These are phyloP conservation scores for Arnoldichthys spilopterus DNA, from an alignment of 2,797 vertebrate species.

Conservation along the genomic window DNA sequence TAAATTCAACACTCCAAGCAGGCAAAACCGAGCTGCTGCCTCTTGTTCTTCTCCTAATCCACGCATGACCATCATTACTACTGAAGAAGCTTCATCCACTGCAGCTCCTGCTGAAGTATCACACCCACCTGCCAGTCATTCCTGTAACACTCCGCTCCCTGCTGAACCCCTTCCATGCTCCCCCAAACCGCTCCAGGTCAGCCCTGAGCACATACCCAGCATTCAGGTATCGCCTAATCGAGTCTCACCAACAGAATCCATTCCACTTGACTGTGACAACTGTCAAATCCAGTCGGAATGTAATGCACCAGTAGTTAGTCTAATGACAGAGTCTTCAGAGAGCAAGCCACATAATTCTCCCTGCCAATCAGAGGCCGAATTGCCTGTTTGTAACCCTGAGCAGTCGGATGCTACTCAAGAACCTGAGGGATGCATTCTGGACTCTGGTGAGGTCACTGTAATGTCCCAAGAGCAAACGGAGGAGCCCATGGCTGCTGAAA, in stretches of 20 bases:
- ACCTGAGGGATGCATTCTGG: constrained; percentile 4
- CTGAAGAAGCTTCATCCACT: constrained; percentile 42
- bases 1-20: constrained; percentile 50
- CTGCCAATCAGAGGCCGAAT: constrained; percentile 18
- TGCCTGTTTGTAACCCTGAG: not conserved
- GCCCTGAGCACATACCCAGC: constrained; percentile 43
- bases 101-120: constrained; percentile 56
- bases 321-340: constrained; percentile 3
- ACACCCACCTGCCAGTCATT: not conserved
- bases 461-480: constrained; percentile 19
- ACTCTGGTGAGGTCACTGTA: constrained; percentile 7
- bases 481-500: constrained; percentile 19
- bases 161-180: constrained; percentile 46
- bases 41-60: constrained; percentile 18
- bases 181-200: constrained; percentile 8
- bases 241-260: not conserved
- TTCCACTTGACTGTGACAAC: constrained; percentile 37
- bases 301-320: constrained; percentile 22
- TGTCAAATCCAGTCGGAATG: constrained; percentile 32
- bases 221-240: not conserved
- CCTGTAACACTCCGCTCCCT: constrained; percentile 51
- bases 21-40: constrained; percentile 3
- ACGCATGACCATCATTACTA: constrained; percentile 50
- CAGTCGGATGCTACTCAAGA: not conserved
- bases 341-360: not conserved